Evolutionary conservation across 2,113 vertebrate species (phyloP).

Genomic region (Petrocephalus microphthalmus): DNA sequence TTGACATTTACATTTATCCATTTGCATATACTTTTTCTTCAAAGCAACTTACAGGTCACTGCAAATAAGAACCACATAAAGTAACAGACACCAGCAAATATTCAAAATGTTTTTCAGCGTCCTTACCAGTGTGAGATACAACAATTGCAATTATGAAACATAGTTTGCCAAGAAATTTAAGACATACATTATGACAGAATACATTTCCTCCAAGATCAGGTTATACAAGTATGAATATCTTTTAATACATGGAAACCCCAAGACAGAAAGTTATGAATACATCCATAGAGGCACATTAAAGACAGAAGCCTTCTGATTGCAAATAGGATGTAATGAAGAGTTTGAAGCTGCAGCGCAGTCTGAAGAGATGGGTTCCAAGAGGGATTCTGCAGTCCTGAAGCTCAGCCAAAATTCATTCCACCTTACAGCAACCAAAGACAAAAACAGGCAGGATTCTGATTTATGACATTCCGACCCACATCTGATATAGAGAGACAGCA

Average conservation of each 20-base stretch:
- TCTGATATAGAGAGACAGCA: background rate
- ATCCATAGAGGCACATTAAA: background rate
- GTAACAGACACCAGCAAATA: background rate
- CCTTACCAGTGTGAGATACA: background rate
- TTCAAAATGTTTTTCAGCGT: background rate
- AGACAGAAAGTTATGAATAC: background rate
- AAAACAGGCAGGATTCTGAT: background rate
- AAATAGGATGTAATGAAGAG: background rate
- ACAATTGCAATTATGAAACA: background rate
- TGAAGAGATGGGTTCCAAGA: background rate
- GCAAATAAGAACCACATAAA: background rate
- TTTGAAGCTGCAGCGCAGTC: background rate
- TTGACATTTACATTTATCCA: background rate
- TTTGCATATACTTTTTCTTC: background rate
- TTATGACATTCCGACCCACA: background rate
- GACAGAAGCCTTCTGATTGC: background rate
- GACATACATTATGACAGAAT: background rate
- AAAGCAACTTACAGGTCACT: background rate
- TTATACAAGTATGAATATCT: background rate
- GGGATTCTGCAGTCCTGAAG: background rate
- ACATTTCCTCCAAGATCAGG: background rate
- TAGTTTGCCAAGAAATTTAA: background rate
- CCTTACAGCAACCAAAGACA: background rate
- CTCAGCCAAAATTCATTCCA: background rate
- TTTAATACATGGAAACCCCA: background rate